phyloP scores from a whole-genome alignment of 2,113 vertebrate genomes.

The Callaeas wilsoni region DNA sequence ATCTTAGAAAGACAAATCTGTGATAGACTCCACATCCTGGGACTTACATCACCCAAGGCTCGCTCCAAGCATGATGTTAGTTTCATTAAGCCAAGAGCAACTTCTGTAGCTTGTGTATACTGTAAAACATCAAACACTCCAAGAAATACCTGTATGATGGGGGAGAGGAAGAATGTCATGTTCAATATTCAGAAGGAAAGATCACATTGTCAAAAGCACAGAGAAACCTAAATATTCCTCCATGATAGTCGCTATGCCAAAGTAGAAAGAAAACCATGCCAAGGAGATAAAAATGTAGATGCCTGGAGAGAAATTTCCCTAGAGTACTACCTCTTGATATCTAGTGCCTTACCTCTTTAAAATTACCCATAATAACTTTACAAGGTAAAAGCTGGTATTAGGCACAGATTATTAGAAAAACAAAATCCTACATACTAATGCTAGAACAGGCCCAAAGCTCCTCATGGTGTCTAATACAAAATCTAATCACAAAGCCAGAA shows the following conservation, averaged over 20 bases:
- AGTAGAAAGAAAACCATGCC: neutral
- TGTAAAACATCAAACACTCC: slow-evolving; percentile 57
- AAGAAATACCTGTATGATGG: slow-evolving; percentile 67
- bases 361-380: neutral
- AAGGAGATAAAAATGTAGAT: neutral
- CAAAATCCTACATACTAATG: neutral
- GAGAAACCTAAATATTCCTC: neutral
- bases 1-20: neutral
- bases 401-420: neutral
- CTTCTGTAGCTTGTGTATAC: neutral
- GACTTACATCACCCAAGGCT: slow-evolving; percentile 76
- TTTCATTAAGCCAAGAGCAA: slow-evolving; percentile 75
- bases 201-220: neutral
- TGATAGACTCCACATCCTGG: neutral
- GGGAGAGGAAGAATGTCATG: neutral
- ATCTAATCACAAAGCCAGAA: neutral
- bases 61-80: slow-evolving; percentile 72
- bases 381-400: neutral
- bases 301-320: neutral
- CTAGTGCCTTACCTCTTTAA: neutral
- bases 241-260: neutral
- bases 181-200: neutral
- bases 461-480: neutral
- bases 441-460: neutral
- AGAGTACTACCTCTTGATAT: neutral